Percentiles rank a stretch among this genome's conserved stretches.
Conservation (phyloP, 1,140 invertebrate genomes). For the Drosophila bocqueti region DNA sequence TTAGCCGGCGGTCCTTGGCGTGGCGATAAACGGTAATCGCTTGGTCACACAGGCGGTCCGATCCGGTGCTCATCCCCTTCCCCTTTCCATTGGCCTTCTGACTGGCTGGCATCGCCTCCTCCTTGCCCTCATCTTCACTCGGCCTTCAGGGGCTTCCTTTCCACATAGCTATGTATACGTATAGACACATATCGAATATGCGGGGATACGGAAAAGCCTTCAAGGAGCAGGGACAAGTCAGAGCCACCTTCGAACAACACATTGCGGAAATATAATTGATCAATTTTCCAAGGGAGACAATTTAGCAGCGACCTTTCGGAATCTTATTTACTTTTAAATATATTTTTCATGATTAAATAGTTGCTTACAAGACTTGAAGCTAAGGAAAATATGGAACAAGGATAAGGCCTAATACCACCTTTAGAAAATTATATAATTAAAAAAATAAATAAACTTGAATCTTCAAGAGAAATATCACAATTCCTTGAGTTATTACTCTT, state of each 20-base stretch:
- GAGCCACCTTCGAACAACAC: slow-evolving; percentile 10
- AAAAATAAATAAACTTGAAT: not conserved
- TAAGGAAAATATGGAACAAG: not conserved
- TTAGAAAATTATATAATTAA: not conserved
- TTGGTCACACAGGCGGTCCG: slow-evolving; percentile 68
- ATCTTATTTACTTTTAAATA: not conserved
- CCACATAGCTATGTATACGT: not conserved
- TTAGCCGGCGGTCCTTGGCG: slow-evolving; percentile 69
- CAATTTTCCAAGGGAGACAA: slow-evolving; percentile 10
- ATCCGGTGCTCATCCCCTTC: slow-evolving; percentile 35
- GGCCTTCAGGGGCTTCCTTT: slow-evolving; percentile 46
- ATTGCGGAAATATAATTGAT: slow-evolving; percentile 15
- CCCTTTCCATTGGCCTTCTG: slow-evolving; percentile 17
- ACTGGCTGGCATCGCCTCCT: slow-evolving; percentile 10
- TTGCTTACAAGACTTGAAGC: not conserved
- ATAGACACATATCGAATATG: slow-evolving; percentile 20
- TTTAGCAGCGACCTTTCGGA: not conserved
- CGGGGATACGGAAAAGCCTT: slow-evolving; percentile 27
- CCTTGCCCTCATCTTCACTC: slow-evolving; percentile 5
- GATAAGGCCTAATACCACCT: not conserved
- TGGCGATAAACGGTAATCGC: slow-evolving; percentile 76
- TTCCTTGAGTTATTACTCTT: not conserved
- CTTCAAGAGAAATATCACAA: not conserved
- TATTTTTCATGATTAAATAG: not conserved
- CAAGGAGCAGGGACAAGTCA: slow-evolving; percentile 23